Base-by-base conservation (phyloP, 23 tunicate genomes). In the Ascidia mentula region DNA sequence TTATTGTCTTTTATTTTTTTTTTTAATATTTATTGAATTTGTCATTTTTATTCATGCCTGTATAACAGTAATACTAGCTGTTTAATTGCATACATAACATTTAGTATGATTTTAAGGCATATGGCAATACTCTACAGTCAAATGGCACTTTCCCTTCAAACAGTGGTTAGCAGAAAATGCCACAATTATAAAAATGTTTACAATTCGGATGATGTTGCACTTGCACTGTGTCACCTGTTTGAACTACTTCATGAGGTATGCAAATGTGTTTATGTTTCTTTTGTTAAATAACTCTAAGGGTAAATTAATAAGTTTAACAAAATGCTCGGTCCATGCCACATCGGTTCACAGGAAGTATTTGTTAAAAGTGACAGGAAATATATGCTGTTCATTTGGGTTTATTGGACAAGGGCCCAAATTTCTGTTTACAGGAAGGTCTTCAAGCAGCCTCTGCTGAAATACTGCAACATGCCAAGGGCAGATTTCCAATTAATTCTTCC, bases 231-330 rank as follows among this genome's bases (percentile, higher is more conserved):
- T 65, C 90, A 91, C 45, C 31, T 91, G 69, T 46, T 78, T 22
- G 97, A 91, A 81, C 79, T 86, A n/a, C 60, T 91, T 8, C 81
- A 86, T 77, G 97, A 91, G 84, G 97, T 86, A 74, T 6, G 35
- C 18, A 42, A 42, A 42, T 9, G n/a, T n/a, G n/a, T n/a, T n/a
- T n/a, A n/a, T n/a, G n/a, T n/a, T n/a, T n/a, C n/a, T n/a, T n/a
- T n/a, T n/a, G n/a, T n/a, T n/a, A n/a, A n/a, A n/a, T n/a, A n/a
- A n/a, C n/a, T n/a, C n/a, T n/a, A n/a, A n/a, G n/a, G n/a, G n/a
- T n/a, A n/a, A n/a, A n/a, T n/a, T n/a, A n/a, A n/a, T n/a, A n/a
- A n/a, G n/a, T n/a, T n/a, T 46, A 18, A 18, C 7, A 20, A 28
- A 17, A 45, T 45, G 18, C 13, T 18, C 39, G 36, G 0, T 32